Evolutionary conservation across 2,797 vertebrate species (phyloP), one percentile per base, ranked within the genome.

Genomic region (Bradypus variegatus): DNA sequence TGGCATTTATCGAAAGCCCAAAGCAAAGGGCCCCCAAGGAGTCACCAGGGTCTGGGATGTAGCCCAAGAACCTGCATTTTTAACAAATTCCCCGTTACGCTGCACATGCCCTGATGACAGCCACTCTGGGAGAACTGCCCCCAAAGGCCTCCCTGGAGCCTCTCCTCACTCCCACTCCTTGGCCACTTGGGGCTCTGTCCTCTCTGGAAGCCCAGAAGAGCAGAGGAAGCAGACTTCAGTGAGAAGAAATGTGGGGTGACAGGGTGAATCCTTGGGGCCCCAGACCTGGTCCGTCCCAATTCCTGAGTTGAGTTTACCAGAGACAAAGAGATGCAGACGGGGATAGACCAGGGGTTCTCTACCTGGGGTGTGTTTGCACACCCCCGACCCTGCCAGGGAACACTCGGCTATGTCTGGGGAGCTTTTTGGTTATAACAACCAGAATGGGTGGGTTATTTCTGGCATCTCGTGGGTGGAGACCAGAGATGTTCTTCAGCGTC

Each of bases 201-300:
- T 11, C 48, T 33, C 6, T 21, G 38, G 38, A 41, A 33, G 14
- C 31, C 41, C 5, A 8, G n/a, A 11, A 9, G 55, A 31, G 29
- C 50, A 19, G 48, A 64, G 19, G 53, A 29, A 7, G 89, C 31
- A 4, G 31, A 2, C 19, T 0, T 4, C 4, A 10, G 15, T 12
- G 41, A 45, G 38, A 33, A 90, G 36, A 45, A 67, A 41, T 2
- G 0, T 0, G 0, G 5, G 25, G 23, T 10, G 15, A 31, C 6
- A 21, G 16, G 73, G 15, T 27, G 18, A 27, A 53, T 27, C 48
- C 58, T 16, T 10, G 2, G 10, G 50, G n/a, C 48, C 55, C 82
- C 6, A 58, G 48, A 41, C 36, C 41, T 31, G n/a, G 72, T 62
- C 78, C 48, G 83, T 53, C 60, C 3, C 73, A 6, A 41, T 38